Evolutionary conservation across 2,113 vertebrate genomes (phyloP).

Genomic region (Sceloporus tristichus): DNA sequence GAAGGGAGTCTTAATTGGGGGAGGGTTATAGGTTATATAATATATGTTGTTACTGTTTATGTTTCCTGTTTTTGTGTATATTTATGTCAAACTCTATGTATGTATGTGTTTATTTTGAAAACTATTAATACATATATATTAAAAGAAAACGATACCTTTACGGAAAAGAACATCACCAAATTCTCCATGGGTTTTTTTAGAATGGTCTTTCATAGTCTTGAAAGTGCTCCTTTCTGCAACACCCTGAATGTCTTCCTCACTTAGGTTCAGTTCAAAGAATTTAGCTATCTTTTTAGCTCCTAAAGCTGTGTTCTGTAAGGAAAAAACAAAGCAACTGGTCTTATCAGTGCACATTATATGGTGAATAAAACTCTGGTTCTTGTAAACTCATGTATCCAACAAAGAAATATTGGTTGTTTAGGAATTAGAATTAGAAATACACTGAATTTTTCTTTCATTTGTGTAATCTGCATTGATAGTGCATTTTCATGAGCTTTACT

Average conservation of each 20-base stretch:
- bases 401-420: background rate
- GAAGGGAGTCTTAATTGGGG: too few species aligned
- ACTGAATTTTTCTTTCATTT: background rate
- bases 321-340: background rate
- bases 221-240: constrained; percentile 64
- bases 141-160: constrained; percentile 62
- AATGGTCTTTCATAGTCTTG: constrained; percentile 67
- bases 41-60: too few species aligned
- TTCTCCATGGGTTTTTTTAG: constrained; percentile 32
- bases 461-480: background rate
- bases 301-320: constrained; percentile 47
- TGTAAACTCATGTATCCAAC: background rate
- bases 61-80: too few species aligned
- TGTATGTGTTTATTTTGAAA: too few species aligned
- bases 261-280: constrained; percentile 60
- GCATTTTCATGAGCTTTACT: background rate
- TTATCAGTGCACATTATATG: background rate
- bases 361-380: background rate
- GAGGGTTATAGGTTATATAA: too few species aligned
- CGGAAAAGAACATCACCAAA: constrained; percentile 52
- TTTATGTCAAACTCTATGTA: too few species aligned
- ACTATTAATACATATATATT: too few species aligned
- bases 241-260: constrained; percentile 49
- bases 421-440: background rate
- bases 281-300: constrained; percentile 61